Conservation (phyloP, 2,797 vertebrate genomes). For the Pseudochirops corinnae region DNA sequence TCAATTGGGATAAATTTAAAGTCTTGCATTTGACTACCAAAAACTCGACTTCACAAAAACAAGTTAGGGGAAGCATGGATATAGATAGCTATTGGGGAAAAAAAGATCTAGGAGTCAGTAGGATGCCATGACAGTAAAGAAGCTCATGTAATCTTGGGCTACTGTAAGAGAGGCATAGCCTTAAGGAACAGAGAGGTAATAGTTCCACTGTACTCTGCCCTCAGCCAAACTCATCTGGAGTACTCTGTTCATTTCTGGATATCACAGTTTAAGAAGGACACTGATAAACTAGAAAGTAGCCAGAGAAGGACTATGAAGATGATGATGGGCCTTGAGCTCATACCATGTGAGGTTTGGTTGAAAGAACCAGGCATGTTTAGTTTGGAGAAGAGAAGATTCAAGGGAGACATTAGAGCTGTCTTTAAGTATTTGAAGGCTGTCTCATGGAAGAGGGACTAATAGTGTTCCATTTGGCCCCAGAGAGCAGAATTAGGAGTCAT, state of each 20-base stretch:
- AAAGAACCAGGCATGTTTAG: background rate
- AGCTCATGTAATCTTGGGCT: background rate
- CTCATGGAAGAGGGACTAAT: background rate
- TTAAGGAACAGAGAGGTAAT: background rate
- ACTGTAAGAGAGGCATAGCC: background rate
- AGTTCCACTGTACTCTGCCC: background rate
- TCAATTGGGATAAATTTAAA: background rate
- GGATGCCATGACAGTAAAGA: background rate
- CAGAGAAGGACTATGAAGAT: background rate
- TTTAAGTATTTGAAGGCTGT: background rate
- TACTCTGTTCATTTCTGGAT: background rate
- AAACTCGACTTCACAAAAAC: background rate
- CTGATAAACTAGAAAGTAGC: background rate
- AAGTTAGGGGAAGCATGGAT: background rate
- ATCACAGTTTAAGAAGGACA: background rate
- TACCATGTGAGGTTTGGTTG: background rate
- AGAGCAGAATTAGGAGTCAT: background rate
- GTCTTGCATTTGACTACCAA: background rate
- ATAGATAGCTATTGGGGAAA: background rate
- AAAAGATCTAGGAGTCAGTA: background rate
- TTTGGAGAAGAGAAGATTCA: background rate
- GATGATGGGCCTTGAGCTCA: background rate
- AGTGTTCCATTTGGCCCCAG: background rate
- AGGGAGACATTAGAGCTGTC: background rate
- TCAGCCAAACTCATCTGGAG: background rate